Conservation (phyloP, 1,140 invertebrate species). For the Grapholita molesta region DNA sequence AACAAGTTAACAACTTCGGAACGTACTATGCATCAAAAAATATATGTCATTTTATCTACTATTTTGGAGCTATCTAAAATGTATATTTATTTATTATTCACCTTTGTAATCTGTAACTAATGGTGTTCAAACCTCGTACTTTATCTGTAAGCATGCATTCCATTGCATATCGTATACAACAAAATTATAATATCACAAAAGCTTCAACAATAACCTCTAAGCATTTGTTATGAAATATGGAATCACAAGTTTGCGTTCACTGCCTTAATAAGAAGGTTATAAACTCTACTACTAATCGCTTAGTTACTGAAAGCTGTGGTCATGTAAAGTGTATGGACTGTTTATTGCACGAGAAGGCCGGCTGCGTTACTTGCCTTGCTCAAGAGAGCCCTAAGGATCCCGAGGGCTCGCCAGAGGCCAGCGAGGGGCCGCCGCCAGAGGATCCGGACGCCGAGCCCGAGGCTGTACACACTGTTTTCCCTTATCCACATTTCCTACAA, state of each 20-base stretch:
- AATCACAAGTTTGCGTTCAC: conserved; percentile 63
- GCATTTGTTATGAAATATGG: conserved; percentile 51
- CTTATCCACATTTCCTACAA: neutral
- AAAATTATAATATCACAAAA: neutral
- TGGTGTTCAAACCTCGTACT: neutral
- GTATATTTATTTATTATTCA: neutral
- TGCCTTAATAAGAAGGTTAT: conserved; percentile 62
- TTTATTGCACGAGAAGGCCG: conserved; percentile 70
- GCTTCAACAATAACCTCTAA: conserved; percentile 43
- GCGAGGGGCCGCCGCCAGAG: neutral
- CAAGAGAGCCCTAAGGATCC: conserved; percentile 26
- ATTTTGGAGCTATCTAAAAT: neutral
- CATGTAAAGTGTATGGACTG: conserved; percentile 78
- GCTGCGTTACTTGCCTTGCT: conserved; percentile 61
- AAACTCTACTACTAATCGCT: conserved; percentile 71
- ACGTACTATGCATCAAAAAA: neutral
- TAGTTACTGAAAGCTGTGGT: conserved; percentile 78
- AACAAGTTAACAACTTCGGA: neutral
- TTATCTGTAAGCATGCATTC: neutral
- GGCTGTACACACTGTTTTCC: conserved; percentile 22
- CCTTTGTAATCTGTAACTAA: neutral
- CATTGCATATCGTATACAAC: neutral
- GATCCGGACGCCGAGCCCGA: conserved; percentile 8
- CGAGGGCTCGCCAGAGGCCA: conserved; percentile 17
- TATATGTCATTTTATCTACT: neutral